Evolutionary conservation across 2,888 invertebrate species (phyloP).

Genomic region (Hirtodrosophila cameraria): DNA sequence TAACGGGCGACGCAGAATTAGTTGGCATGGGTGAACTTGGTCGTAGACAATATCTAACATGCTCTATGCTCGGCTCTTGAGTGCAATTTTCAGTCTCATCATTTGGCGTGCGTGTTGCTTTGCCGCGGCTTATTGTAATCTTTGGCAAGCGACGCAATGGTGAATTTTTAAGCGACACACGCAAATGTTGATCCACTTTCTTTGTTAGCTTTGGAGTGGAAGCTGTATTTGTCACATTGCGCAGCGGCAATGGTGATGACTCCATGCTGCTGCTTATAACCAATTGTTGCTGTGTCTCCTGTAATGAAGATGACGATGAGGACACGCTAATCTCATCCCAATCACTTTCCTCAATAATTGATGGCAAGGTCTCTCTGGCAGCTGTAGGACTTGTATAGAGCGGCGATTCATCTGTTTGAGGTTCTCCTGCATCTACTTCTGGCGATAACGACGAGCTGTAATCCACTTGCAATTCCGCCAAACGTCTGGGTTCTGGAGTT

Average conservation of each 20-base stretch:
- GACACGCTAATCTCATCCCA: conserved; percentile 8
- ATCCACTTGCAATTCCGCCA: conserved; percentile 16
- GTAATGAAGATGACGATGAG: background rate
- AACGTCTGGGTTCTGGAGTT: conserved; percentile 40
- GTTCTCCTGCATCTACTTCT: background rate
- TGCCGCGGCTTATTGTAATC: background rate
- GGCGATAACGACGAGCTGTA: conserved; percentile 10
- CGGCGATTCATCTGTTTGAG: background rate
- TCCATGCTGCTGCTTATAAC: background rate
- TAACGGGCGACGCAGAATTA: background rate
- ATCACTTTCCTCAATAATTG: conserved; percentile 39
- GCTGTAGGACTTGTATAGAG: background rate
- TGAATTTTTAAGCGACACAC: background rate
- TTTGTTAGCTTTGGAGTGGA: background rate
- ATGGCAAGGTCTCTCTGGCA: conserved; percentile 4
- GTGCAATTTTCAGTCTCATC: background rate
- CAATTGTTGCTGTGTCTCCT: background rate
- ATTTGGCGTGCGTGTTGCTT: background rate
- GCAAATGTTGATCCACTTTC: background rate
- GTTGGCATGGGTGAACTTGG: background rate
- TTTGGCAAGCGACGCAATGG: background rate
- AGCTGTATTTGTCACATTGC: conserved; percentile 27
- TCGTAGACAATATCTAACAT: background rate
- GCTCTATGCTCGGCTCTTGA: conserved; percentile 21
- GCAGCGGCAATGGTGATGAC: background rate